Base-by-base conservation (phyloP, 37 sponge, comb jelly and placozoan genomes). In the Chondrosia reniformis region DNA sequence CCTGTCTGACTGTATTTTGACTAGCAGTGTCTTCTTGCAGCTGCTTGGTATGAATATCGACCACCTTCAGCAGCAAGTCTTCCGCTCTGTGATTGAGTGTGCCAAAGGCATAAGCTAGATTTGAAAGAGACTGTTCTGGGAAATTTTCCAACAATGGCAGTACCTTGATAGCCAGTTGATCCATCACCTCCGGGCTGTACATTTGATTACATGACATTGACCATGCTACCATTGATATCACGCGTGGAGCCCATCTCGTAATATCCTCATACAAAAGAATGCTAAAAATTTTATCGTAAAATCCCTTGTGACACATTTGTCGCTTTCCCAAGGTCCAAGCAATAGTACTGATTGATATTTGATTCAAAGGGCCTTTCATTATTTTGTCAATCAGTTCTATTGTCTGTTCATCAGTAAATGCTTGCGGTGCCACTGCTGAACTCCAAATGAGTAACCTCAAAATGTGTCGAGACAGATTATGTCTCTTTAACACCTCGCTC, bases 31-130 rank as follows among this genome's bases (percentile, higher is more conserved):
- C 72, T 22, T 1, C 2, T 25, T 5, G 38, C 43, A 69, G n/a
- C 42, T 39, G 31, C 36, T 40, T 39, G 2, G 41, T 6, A 4
- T 34, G 41, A 41, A 21, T 39, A 1, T 45, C 79, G 9, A 56
- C 54, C 22, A 78, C 37, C 12, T 46, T 74, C 8, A 24, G 41
- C 55, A 84, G 9, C 46, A 84, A 33, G 36, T 67, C 46, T 8
- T 17, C 17, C 19, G 24, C 27, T 9, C 73, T 59, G 39, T 84
- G 84, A 40, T 78, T 78, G 0, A 84, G 73, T 24, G 37, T 43
- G 9, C 78, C 79, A 71, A 42, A 84, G 5, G 79, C 77, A n/a
- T 77, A 77, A 19, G 41, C 79, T 27, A 78, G n/a, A 46, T 66
- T 63, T 27, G 76, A 54, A 36, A 84, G 56, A 55, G 77, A 78